Conservation (phyloP, 2,797 vertebrate species). For the Glyptemys insculpta region DNA sequence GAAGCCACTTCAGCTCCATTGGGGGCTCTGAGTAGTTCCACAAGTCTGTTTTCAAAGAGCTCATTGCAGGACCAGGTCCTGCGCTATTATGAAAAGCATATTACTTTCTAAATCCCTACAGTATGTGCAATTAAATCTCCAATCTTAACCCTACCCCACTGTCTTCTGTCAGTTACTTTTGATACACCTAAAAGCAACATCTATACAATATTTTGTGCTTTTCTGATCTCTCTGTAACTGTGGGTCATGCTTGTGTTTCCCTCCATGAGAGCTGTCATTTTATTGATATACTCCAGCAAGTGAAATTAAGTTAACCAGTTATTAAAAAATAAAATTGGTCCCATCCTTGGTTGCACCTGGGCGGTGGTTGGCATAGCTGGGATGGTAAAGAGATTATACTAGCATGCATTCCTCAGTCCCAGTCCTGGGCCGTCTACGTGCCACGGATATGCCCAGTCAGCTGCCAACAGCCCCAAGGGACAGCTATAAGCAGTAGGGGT, state of each 20-base stretch:
- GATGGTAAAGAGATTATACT: neutral
- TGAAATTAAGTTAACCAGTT: rapidly evolving
- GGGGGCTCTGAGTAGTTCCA: neutral
- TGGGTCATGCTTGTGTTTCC: neutral
- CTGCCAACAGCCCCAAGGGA: neutral
- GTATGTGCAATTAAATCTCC: rapidly evolving
- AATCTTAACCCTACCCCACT: neutral
- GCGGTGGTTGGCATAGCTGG: neutral
- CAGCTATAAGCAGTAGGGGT: neutral
- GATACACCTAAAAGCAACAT: neutral
- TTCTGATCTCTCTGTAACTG: neutral
- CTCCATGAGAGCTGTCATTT: neutral
- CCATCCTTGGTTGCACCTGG: rapidly evolving
- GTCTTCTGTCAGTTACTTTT: neutral
- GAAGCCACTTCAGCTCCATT: neutral
- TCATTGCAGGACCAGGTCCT: neutral
- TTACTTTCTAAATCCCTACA: rapidly evolving
- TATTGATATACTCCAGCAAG: neutral
- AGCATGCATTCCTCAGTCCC: neutral
- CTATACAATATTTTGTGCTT: rapidly evolving
- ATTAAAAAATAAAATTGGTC: neutral
- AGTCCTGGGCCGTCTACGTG: neutral
- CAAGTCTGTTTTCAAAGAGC: neutral
- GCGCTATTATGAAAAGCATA: neutral
- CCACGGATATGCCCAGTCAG: neutral